Evolutionary conservation across 2,797 vertebrate species (phyloP).

Genomic region (Enteromius fasciolatus): DNA sequence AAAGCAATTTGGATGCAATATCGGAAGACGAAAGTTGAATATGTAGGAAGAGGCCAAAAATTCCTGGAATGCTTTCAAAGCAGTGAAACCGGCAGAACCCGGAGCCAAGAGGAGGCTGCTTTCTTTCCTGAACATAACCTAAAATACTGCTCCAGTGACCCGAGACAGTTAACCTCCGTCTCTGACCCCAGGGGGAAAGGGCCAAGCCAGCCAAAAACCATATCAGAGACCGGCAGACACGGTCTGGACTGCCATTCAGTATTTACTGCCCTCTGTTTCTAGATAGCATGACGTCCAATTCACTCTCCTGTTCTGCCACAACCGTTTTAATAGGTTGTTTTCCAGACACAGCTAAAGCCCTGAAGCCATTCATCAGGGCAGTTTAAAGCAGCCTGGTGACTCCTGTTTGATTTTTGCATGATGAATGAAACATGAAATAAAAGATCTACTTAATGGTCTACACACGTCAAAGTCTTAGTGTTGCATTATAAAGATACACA

Average conservation of each 20-base stretch:
- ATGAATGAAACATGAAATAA: conserved; percentile 20
- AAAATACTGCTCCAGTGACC: conserved; percentile 52
- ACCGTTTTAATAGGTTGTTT: conserved; percentile 39
- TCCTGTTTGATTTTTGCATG: conserved; percentile 22
- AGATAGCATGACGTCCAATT: conserved; percentile 33
- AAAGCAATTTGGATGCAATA: conserved; percentile 47
- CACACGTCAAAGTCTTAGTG: conserved; percentile 8
- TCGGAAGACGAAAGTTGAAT: conserved; percentile 58
- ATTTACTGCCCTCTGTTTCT: conserved; percentile 44
- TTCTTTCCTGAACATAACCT: conserved; percentile 49
- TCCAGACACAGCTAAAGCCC: conserved; percentile 41
- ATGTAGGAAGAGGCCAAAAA: conserved; percentile 69
- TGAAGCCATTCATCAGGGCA: conserved; percentile 33
- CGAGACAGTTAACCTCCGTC: conserved; percentile 42
- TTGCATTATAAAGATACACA: conserved; percentile 23
- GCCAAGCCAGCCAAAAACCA: conserved; percentile 19
- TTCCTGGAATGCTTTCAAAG: conserved; percentile 64
- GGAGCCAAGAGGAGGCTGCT: conserved; percentile 58
- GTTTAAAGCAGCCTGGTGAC: conserved; percentile 25
- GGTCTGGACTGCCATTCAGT: conserved; percentile 35
- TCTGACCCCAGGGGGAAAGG: conserved; percentile 17
- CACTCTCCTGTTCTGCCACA: conserved; percentile 37
- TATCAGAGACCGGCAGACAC: conserved; percentile 32
- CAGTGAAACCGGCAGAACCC: conserved; percentile 58
- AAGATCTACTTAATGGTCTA: conserved; percentile 37